A percentile compares a stretch with the other conserved stretches of the same genome.
Conservation (phyloP, 1,140 invertebrate genomes). For the Lithobius niger region DNA sequence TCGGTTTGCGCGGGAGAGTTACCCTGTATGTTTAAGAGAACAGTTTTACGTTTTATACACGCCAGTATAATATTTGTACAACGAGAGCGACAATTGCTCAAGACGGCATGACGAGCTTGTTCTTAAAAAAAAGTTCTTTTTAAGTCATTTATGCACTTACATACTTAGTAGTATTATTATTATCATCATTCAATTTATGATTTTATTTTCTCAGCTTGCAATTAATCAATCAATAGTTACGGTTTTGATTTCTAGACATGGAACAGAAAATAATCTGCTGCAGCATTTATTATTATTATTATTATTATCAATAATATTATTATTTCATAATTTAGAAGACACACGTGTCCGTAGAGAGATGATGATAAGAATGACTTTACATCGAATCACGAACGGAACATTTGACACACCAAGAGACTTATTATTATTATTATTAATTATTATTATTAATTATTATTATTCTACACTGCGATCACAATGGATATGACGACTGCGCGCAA, state of each 20-base stretch:
- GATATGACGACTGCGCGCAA: slow-evolving; percentile 6
- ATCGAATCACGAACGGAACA: slow-evolving; percentile 10
- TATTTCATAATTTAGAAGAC: background rate
- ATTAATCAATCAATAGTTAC: no score
- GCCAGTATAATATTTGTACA: background rate
- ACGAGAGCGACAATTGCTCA: background rate
- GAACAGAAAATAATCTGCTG: no score
- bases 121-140: background rate
- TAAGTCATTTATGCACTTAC: background rate
- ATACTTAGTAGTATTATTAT: background rate
- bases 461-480: slow-evolving; percentile 9
- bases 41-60: background rate
- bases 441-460: background rate
- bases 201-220: no score
- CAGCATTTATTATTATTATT: background rate
- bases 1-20: background rate
- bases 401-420: slow-evolving; percentile 6
- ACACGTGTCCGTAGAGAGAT: background rate
- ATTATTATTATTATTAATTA: background rate
- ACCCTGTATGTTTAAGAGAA: slow-evolving; percentile 5
- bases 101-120: background rate
- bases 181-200: background rate
- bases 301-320: background rate
- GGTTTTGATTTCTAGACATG: no score
- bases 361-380: no score